Evolutionary conservation across 2,888 invertebrate species (phyloP).

Genomic region (Cetonia aurata): DNA sequence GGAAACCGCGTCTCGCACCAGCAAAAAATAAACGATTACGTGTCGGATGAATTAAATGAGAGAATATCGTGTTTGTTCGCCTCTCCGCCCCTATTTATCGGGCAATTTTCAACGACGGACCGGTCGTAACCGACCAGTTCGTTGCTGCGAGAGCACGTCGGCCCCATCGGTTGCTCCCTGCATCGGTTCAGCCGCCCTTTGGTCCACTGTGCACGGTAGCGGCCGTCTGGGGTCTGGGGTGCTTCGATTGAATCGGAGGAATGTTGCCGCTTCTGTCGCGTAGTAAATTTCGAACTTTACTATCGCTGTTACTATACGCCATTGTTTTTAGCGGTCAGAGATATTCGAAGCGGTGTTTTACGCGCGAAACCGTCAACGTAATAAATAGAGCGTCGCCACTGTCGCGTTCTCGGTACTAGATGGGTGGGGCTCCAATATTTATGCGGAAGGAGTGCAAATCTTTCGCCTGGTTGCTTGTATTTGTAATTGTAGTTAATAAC

Average conservation of each 20-base stretch:
- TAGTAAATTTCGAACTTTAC: conserved; percentile 50
- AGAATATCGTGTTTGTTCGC: conserved; percentile 28
- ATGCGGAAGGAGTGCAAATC: not conserved
- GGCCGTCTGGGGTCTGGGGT: conserved; percentile 37
- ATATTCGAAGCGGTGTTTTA: conserved; percentile 26
- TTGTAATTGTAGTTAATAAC: too few species aligned
- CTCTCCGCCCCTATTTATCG: conserved; percentile 23
- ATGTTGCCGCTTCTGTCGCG: conserved; percentile 45
- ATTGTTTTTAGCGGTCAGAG: conserved; percentile 45
- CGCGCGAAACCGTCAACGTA: conserved; percentile 18
- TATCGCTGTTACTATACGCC: conserved; percentile 45
- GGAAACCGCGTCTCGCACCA: conserved; percentile 17
- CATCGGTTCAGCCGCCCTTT: not conserved
- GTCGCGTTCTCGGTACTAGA: conserved; percentile 2
- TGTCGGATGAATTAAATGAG: conserved; percentile 36
- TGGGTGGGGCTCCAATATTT: not conserved
- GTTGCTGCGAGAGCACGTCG: conserved; percentile 7
- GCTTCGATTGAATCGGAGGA: conserved; percentile 47
- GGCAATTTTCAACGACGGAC: conserved; percentile 26
- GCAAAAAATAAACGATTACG: conserved; percentile 34
- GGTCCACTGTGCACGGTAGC: conserved; percentile 45
- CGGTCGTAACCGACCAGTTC: conserved; percentile 4
- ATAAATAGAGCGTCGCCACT: conserved; percentile 39
- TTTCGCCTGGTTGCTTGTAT: not conserved
- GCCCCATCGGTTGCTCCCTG: not conserved